phyloP scores from a whole-genome alignment of 1,140 invertebrate species.

The Scaptodrosophila lebanonensis region DNA sequence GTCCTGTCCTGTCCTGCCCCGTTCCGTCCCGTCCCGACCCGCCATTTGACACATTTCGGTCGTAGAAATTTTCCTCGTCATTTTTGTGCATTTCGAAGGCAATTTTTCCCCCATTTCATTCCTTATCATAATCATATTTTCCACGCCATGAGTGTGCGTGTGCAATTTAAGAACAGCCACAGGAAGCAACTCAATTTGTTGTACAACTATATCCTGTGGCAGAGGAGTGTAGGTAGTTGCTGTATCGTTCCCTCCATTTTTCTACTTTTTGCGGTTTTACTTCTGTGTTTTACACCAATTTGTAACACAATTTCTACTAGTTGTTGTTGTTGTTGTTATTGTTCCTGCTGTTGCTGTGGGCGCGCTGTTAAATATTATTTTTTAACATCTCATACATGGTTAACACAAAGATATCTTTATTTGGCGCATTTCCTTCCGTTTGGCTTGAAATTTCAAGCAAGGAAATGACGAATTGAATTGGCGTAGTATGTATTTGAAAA shows the following conservation, averaged over 20 bases:
- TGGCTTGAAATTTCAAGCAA: conserved; percentile 60
- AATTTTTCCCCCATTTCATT: conserved; percentile 1
- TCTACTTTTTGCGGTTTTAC: conserved; percentile 56
- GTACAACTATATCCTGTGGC: conserved; percentile 57
- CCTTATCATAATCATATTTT: conserved; percentile 71
- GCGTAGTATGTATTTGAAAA: too few species aligned
- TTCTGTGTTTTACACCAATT: conserved; percentile 25
- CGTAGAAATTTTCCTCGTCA: conserved; percentile 3
- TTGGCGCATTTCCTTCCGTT: conserved; percentile 59
- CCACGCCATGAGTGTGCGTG: conserved; percentile 53
- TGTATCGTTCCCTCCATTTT: not conserved
- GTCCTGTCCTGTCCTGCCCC: too few species aligned
- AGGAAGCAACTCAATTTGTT: conserved; percentile 70
- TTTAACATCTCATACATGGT: too few species aligned
- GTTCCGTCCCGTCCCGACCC: conserved; percentile 15
- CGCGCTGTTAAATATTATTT: too few species aligned
- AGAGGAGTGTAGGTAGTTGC: conserved; percentile 12
- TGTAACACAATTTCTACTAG: conserved; percentile 32
- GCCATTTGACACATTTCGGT: conserved; percentile 33
- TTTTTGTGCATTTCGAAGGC: not conserved
- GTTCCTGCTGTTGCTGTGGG: too few species aligned
- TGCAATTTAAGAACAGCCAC: conserved; percentile 47
- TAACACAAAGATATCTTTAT: too few species aligned
- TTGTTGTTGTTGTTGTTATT: conserved; percentile 11
- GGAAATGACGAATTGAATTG: too few species aligned